Conservation (phyloP, 2,113 vertebrate genomes). For the zebrafish (Danio rerio) region DNA sequence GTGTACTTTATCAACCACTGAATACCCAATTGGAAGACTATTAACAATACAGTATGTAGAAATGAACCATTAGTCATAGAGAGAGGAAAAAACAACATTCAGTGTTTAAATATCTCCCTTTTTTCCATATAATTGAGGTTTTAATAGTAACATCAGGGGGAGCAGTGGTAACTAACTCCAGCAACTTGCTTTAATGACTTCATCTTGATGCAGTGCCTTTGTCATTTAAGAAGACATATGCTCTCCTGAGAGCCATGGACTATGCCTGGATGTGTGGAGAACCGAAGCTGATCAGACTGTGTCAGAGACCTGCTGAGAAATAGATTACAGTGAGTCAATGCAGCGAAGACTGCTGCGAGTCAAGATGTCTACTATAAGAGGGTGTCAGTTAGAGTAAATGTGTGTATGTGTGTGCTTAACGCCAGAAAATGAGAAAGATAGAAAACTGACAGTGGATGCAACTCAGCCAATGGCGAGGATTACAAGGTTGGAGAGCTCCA, state of each 20-base stretch:
- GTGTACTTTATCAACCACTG: too few species aligned
- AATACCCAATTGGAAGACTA: too few species aligned
- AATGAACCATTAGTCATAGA: too few species aligned
- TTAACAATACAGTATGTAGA: too few species aligned
- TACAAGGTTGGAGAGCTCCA: conserved; percentile 33
- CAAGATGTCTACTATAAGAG: conserved; percentile 31
- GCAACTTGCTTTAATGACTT: conserved; percentile 18
- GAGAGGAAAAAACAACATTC: too few species aligned
- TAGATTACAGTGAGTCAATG: conserved; percentile 38
- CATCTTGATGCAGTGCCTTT: conserved; percentile 39
- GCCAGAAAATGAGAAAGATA: background rate
- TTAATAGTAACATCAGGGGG: conserved; percentile 17
- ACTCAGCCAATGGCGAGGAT: conserved; percentile 29
- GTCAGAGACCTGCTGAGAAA: conserved; percentile 46
- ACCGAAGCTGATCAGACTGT: conserved; percentile 41
- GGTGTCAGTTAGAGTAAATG: conserved; percentile 3
- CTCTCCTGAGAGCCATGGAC: conserved; percentile 33
- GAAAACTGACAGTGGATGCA: background rate
- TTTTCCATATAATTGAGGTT: conserved; percentile 20
- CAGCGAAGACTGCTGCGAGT: conserved; percentile 10
- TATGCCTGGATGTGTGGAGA: conserved; percentile 20
- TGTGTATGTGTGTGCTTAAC: conserved; percentile 22
- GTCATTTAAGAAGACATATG: conserved; percentile 25
- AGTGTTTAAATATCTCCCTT: background rate
- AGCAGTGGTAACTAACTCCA: conserved; percentile 13